Evolutionary conservation across 1,140 invertebrate genomes (phyloP).

Genomic region (Phenacoccus solenopsis): DNA sequence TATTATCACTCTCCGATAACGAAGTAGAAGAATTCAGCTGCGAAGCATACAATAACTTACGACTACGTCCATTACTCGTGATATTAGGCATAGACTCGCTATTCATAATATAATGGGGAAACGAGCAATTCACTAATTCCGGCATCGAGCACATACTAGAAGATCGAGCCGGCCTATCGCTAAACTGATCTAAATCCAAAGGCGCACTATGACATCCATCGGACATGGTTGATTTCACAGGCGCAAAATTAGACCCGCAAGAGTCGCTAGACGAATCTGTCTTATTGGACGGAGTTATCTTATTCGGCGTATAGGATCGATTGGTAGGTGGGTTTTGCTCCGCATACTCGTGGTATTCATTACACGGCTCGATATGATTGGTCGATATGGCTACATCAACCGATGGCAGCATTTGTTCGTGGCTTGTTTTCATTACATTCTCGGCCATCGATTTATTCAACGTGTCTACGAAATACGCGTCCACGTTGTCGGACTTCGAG

Average conservation of each 20-base stretch:
- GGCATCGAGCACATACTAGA: conserved; percentile 11
- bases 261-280: not conserved
- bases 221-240: not conserved
- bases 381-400: not conserved
- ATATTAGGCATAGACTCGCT: conserved; percentile 38
- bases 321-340: not conserved
- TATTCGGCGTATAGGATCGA: not conserved
- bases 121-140: not conserved
- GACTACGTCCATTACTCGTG: conserved; percentile 22
- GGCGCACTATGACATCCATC: not conserved
- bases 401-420: not conserved
- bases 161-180: not conserved
- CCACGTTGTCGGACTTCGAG: not conserved
- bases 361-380: not conserved
- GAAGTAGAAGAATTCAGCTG: conserved; percentile 23
- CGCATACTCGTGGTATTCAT: not conserved
- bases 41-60: not conserved
- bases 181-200: not conserved
- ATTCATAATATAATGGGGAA: not conserved
- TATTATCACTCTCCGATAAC: conserved; percentile 33
- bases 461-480: conserved; percentile 3
- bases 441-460: conserved; percentile 9
- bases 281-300: not conserved
- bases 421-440: not conserved
- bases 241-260: not conserved